Evolutionary conservation across 2,797 vertebrate genomes (phyloP).

Genomic region (Bufotes viridis): DNA sequence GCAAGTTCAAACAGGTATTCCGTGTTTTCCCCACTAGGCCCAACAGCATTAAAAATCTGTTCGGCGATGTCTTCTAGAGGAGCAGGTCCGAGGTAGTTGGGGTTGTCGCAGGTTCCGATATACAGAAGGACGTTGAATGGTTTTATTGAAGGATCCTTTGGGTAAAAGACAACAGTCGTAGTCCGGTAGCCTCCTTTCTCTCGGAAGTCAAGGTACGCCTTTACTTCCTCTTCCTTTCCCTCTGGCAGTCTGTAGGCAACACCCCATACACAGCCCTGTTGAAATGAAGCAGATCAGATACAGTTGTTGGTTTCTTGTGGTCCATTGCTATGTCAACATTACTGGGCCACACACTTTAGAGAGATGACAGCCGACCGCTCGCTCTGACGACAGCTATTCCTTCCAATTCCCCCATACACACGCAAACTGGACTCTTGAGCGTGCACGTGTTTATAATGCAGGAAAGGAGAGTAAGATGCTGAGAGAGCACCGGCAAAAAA

Average conservation of each 20-base stretch:
- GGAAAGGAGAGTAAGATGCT: too few species aligned
- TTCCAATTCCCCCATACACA: too few species aligned
- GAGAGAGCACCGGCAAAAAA: too few species aligned
- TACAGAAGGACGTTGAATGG: conserved; percentile 86
- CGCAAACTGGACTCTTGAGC: too few species aligned
- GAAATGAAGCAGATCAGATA: conserved; percentile 56
- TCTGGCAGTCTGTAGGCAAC: conserved; percentile 91
- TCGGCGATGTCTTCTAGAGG: conserved; percentile 92
- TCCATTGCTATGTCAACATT: background rate
- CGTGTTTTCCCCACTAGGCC: conserved; percentile 91
- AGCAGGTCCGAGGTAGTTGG: conserved; percentile 94
- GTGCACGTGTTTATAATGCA: too few species aligned
- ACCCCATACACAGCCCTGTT: conserved; percentile 93
- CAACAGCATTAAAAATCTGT: conserved; percentile 87
- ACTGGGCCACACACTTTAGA: background rate
- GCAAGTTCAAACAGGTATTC: conserved; percentile 97
- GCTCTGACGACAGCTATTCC: too few species aligned
- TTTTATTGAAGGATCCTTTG: conserved; percentile 77
- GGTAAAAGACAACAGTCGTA: conserved; percentile 85
- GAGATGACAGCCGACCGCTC: too few species aligned
- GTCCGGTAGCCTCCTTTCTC: conserved; percentile 95
- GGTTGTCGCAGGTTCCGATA: conserved; percentile 91
- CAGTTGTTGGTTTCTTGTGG: background rate
- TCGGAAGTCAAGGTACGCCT: conserved; percentile 91
- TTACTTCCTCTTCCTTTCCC: conserved; percentile 91